These are phyloP conservation scores for Conops quadrifasciatus DNA, from an alignment of 2,888 invertebrate species.

Conservation along the genomic window DNA sequence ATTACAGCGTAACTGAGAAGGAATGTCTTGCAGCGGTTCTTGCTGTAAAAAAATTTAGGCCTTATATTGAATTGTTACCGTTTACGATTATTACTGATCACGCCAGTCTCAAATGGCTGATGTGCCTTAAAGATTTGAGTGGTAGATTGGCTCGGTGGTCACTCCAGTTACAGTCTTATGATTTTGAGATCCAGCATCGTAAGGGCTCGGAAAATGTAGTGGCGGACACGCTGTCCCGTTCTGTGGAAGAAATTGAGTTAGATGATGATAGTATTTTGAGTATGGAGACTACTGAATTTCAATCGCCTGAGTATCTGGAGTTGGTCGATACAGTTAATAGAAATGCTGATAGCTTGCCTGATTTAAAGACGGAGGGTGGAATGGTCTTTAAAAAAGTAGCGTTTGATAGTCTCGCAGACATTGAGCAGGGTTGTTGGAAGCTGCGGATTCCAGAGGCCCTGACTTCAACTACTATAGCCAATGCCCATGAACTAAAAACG, in stretches of 20 bases:
- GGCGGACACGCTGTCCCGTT: background rate
- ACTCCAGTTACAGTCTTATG: background rate
- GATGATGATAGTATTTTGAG: too few relatives aligned
- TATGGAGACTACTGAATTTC: too few relatives aligned
- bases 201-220: conserved; percentile 14
- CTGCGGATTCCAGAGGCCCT: conserved; percentile 26
- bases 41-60: background rate
- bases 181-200: conserved; percentile 4
- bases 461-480: conserved; percentile 12
- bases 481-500: conserved; percentile 2
- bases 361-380: background rate
- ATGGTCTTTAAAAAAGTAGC: background rate
- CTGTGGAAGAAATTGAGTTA: too few relatives aligned
- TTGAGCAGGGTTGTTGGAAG: conserved; percentile 30
- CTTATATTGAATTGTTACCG: background rate
- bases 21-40: background rate
- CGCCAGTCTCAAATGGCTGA: background rate
- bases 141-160: too few relatives aligned
- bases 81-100: background rate
- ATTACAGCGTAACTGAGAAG: conserved; percentile 8
- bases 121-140: background rate
- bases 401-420: background rate
- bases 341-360: conserved; percentile 17
- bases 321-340: conserved; percentile 1
- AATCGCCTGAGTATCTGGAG: conserved; percentile 9